Conservation (phyloP, 2,888 invertebrate species). For the Lycophotia porphyrea region DNA sequence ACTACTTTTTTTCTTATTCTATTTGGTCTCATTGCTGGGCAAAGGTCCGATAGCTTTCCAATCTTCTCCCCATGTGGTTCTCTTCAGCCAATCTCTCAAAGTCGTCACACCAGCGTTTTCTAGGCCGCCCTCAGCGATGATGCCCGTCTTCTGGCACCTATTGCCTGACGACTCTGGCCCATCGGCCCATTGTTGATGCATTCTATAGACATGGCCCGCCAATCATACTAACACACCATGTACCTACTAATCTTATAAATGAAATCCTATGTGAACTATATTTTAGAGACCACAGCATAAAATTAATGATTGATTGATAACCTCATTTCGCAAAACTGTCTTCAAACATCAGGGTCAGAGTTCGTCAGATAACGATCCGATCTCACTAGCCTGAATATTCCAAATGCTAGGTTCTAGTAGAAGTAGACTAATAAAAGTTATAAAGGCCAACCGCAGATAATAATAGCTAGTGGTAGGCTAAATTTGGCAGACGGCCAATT, state of each 20-base stretch:
- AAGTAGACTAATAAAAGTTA: constrained; percentile 41
- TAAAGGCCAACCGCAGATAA: constrained; percentile 38
- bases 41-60: no score
- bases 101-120: no score
- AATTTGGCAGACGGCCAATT: constrained; percentile 37
- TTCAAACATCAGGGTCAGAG: constrained; percentile 28
- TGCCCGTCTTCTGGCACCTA: no score
- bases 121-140: no score
- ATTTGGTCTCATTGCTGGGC: no score
- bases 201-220: no score
- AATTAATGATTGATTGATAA: not conserved
- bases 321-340: constrained; percentile 1
- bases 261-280: not conserved
- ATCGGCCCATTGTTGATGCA: no score
- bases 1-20: no score
- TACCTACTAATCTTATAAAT: not conserved
- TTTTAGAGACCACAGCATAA: not conserved
- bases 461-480: constrained; percentile 35
- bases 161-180: no score
- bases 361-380: constrained; percentile 15
- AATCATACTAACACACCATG: no score
- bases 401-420: constrained; percentile 6
- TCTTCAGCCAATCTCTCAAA: no score
- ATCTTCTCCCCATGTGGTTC: no score
- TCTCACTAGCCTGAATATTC: constrained; percentile 20